Evolutionary conservation across 2,797 vertebrate species (phyloP).

Genomic region (Lacerta bilineata): DNA sequence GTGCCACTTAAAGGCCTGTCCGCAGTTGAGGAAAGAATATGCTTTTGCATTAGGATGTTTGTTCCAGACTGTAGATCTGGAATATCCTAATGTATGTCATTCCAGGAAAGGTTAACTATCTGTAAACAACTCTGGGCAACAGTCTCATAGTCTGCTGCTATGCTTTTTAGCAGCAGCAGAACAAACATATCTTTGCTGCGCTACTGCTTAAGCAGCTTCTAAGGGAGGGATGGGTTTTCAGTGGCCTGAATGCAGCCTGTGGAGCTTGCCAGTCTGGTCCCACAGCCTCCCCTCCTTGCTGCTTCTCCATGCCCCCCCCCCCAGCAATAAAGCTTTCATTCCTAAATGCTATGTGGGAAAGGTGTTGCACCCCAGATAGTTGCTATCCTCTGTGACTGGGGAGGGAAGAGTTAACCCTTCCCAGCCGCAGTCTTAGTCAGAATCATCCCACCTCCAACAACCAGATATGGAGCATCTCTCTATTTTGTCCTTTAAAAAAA

Average conservation of each 20-base stretch:
- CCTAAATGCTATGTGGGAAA: too few species aligned
- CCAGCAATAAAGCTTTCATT: too few species aligned
- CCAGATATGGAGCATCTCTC: not conserved
- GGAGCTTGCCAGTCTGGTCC: not conserved
- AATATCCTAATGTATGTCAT: not conserved
- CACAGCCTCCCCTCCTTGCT: not conserved
- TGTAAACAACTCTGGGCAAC: not conserved
- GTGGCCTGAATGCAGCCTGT: not conserved
- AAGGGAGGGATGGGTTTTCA: too few species aligned
- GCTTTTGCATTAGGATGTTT: not conserved
- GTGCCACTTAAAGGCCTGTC: not conserved
- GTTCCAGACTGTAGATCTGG: not conserved
- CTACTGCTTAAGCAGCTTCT: not conserved
- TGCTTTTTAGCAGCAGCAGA: not conserved
- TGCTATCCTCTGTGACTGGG: too few species aligned
- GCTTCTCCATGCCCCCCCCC: too few species aligned
- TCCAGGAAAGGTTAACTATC: not conserved
- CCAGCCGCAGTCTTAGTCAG: too few species aligned
- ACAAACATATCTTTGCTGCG: not conserved
- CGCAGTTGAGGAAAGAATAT: not conserved
- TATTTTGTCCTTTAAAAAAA: not conserved
- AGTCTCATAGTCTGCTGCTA: not conserved
- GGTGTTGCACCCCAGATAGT: too few species aligned
- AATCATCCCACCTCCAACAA: too few species aligned
- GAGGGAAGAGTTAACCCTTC: too few species aligned